These are phyloP conservation scores for Acipenser ruthenus DNA, from an alignment of 2,797 vertebrate genomes.

Conservation along the genomic window DNA sequence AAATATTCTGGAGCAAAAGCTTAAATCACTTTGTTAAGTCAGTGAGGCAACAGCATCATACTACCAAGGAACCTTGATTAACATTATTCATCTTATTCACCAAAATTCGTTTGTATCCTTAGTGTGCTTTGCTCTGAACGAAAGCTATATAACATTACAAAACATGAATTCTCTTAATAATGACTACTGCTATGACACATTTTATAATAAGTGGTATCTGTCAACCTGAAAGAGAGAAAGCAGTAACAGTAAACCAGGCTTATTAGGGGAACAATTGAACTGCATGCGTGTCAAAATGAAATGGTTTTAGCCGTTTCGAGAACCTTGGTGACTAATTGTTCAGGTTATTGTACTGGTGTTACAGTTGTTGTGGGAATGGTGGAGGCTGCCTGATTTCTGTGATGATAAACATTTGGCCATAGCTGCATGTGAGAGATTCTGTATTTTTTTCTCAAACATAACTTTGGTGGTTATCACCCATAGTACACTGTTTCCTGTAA, in stretches of 20 bases:
- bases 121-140: too few relatives aligned
- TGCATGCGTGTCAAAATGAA: conserved; percentile 16
- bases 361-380: too few relatives aligned
- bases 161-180: conserved; percentile 4
- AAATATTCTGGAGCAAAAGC: too few relatives aligned
- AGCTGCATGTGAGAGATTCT: too few relatives aligned
- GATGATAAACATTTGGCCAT: too few relatives aligned
- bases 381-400: too few relatives aligned
- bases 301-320: conserved; percentile 8
- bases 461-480: conserved; percentile 2
- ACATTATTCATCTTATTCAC: too few relatives aligned
- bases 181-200: background rate
- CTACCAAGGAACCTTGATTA: too few relatives aligned
- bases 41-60: too few relatives aligned
- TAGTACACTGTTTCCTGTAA: background rate
- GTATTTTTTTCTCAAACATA: background rate
- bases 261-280: conserved; percentile 2
- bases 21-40: too few relatives aligned
- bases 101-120: too few relatives aligned
- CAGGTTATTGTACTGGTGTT: background rate
- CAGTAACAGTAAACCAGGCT: conserved; percentile 15
- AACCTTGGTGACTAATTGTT: conserved; percentile 58
- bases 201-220: conserved; percentile 19
- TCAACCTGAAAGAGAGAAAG: conserved; percentile 8
- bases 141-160: too few relatives aligned